phyloP scores from a whole-genome alignment of 2,797 vertebrate species.

The Lagorchestes hirsutus region DNA sequence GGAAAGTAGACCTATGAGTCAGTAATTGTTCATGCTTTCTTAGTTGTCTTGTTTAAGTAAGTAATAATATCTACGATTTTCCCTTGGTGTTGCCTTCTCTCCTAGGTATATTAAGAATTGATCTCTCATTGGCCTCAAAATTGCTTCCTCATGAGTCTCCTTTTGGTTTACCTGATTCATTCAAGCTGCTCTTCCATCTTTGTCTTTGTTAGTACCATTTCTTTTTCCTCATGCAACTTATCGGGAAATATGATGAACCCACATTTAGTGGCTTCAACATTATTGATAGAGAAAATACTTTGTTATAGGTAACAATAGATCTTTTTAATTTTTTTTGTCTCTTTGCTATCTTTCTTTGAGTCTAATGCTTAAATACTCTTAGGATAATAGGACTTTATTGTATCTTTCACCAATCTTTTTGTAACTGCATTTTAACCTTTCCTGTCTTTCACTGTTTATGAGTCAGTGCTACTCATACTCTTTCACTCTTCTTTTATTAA shows the following conservation, averaged over 20 bases:
- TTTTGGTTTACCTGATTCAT: neutral
- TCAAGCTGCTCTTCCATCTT: neutral
- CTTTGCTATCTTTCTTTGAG: neutral
- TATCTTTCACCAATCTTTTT: neutral
- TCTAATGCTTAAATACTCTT: neutral
- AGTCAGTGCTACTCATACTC: neutral
- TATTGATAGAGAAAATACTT: neutral
- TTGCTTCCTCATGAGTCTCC: neutral
- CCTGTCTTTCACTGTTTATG: neutral
- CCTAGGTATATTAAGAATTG: neutral
- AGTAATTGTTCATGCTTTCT: neutral
- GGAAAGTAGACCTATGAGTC: neutral
- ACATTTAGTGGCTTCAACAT: neutral
- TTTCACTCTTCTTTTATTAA: neutral
- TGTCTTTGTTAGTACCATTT: neutral
- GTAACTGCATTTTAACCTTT: neutral
- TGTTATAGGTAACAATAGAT: neutral
- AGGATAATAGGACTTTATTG: neutral
- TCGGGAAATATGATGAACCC: neutral
- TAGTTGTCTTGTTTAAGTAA: neutral
- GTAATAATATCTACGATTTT: neutral
- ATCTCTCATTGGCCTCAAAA: neutral
- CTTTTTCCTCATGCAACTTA: neutral
- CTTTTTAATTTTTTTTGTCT: neutral
- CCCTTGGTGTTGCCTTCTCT: neutral